Evolutionary conservation across 1,140 invertebrate genomes (phyloP).

Genomic region (Elymnias hypermnestra): DNA sequence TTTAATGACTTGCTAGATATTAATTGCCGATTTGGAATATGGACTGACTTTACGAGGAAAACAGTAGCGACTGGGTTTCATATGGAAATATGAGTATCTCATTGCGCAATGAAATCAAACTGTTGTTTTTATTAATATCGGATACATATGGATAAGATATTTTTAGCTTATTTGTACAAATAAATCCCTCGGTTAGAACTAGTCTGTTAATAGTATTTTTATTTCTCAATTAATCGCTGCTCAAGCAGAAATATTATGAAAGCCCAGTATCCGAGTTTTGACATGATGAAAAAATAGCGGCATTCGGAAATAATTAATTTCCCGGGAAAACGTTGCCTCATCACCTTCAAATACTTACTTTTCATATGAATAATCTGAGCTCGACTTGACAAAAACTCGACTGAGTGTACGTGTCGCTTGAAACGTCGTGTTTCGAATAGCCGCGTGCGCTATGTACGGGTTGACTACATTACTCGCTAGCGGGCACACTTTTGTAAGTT

Average conservation of each 20-base stretch:
- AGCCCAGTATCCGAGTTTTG: too few species aligned
- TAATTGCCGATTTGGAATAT: background rate
- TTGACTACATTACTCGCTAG: constrained; percentile 11
- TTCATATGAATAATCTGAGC: constrained; percentile 24
- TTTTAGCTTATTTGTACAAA: too few species aligned
- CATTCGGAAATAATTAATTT: constrained; percentile 1
- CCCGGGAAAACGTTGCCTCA: constrained; percentile 17
- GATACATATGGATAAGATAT: too few species aligned
- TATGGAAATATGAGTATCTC: background rate
- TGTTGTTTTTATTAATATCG: too few species aligned
- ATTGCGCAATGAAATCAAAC: constrained; percentile 1
- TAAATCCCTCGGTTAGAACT: background rate
- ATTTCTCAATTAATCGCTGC: too few species aligned
- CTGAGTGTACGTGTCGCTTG: constrained; percentile 17
- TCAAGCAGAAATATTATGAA: too few species aligned
- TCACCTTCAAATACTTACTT: constrained; percentile 16
- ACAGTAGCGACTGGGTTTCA: background rate
- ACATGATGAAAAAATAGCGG: too few species aligned
- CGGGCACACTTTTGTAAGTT: background rate
- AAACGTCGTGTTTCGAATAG: background rate
- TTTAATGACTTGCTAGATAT: background rate
- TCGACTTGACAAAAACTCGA: constrained; percentile 20
- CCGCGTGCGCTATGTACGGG: background rate
- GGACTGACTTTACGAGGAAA: background rate
- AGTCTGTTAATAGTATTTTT: too few species aligned